Evolutionary conservation across 2,797 vertebrate genomes (phyloP).

Genomic region (Hoplostethus atlanticus): DNA sequence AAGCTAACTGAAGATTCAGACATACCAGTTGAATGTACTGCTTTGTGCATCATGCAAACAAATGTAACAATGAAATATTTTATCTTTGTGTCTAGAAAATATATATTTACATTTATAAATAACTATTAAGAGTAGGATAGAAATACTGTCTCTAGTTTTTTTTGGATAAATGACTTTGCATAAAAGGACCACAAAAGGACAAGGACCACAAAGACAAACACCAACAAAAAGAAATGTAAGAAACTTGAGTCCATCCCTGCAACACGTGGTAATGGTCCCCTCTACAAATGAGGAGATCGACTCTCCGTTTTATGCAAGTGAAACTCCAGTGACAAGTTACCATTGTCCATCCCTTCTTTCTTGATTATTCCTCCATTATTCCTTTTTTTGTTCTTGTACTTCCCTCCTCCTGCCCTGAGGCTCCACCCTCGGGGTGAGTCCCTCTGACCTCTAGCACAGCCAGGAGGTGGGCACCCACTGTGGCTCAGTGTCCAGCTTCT

Average conservation of each 20-base stretch:
- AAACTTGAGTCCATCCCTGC: conserved; percentile 62
- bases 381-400: not conserved
- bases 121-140: conserved; percentile 65
- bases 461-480: conserved; percentile 98
- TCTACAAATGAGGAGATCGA: conserved; percentile 53
- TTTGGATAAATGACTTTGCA: conserved; percentile 63
- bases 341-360: conserved; percentile 11
- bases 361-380: not conserved
- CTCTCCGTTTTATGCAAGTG: conserved; percentile 52
- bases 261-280: conserved; percentile 32
- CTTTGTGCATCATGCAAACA: conserved; percentile 28
- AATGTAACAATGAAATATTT: conserved; percentile 62
- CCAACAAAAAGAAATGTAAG: conserved; percentile 40
- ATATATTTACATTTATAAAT: conserved; percentile 83
- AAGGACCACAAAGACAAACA: conserved; percentile 47
- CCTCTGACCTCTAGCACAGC: conserved; percentile 84
- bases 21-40: conserved; percentile 12
- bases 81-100: conserved; percentile 67
- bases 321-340: conserved; percentile 49
- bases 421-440: not conserved
- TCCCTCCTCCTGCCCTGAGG: conserved; percentile 8
- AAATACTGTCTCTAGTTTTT: conserved; percentile 63
- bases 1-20: conserved; percentile 22
- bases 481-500: conserved; percentile 96
- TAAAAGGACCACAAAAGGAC: conserved; percentile 47